Evolutionary conservation across 2,888 invertebrate genomes (phyloP), one percentile per base, ranked within the genome.

Genomic region (Diaprepes abbreviatus): DNA sequence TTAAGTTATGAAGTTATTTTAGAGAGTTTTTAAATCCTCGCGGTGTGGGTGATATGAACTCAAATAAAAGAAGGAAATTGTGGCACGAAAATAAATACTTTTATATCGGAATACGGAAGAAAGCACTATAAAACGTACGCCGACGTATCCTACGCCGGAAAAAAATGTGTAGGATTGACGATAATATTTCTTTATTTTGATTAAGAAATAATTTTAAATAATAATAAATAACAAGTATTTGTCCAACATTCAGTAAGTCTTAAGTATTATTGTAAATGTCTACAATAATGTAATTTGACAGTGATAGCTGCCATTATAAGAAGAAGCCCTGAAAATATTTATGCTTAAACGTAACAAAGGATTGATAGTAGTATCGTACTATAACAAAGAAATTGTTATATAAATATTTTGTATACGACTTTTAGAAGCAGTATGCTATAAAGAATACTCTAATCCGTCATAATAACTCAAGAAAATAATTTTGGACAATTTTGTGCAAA

Each of bases 91-190:
- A 28, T 19, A n/a, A n/a, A n/a, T n/a, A n/a, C 28, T 50, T 50
- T 28, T 50, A 28, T 14, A 21, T 28, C 28, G 12, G n/a, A 50
- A 50, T 50, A 50, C 48, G 48, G 28, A 50, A 50, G 48, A 50
- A 50, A 50, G 28, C 16, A 50, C 28, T 45, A 45, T 45, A 12
- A 45, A 45, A 24, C 45, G 45, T 45, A 45, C 45, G 24, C 45
- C 19, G 4, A 21, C 12, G 12, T 28, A 50, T 14, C 48, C 48
- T 50, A 50, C 48, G 48, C 28, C 12, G 24, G 28, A 50, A 50
- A 50, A 35, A 28, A 24, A 24, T 50, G 48, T 28, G 48, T 50
- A 50, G 48, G 48, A 1, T 24, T 50, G 28, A 24, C n/a, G 6
- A 48, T 50, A 31, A 48, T 50, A 31, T 50, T 50, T 28, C 16